Evolutionary conservation across 1,140 invertebrate species (phyloP), one percentile per base, ranked within the genome.

Genomic region (Philotrypesis tridentata): DNA sequence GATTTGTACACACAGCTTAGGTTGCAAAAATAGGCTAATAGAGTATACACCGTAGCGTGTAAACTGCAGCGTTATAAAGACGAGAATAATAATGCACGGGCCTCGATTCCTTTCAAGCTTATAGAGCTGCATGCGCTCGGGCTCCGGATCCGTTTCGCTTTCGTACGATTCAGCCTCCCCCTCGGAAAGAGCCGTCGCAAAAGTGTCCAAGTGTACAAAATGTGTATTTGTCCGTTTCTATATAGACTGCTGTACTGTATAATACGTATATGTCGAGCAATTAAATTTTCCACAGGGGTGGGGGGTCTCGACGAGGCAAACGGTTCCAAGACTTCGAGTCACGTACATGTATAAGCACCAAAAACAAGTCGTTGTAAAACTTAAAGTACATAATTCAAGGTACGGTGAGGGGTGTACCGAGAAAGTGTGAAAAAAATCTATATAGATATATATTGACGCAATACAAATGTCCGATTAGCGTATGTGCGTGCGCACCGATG

Each of bases 181-280:
- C n/a, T n/a, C n/a, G n/a, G n/a, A n/a, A n/a, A n/a, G n/a, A n/a
- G n/a, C n/a, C n/a, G n/a, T n/a, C n/a, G n/a, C n/a, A n/a, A n/a
- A n/a, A n/a, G n/a, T n/a, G n/a, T n/a, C n/a, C n/a, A n/a, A n/a
- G n/a, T n/a, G n/a, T n/a, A n/a, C n/a, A n/a, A n/a, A n/a, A n/a
- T n/a, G n/a, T n/a, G 37, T 23, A 55, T 73, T 73, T 33, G 71
- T 73, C 71, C 71, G 21, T 37, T 33, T n/a, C n/a, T n/a, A n/a
- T n/a, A 17, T 55, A n/a, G 48, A 55, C 21, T 55, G 48, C 48
- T 21, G 4, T 17, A 17, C 8, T 55, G n/a, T 55, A 37, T 37
- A 37, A 3, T 5, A 37, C 4, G 33, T 9, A 5, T 0, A 55
- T 55, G 48, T 17, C 48, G 21, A 11, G 4, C 21, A 6, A 17